Percentiles rank a stretch among this genome's conserved stretches.
Conservation (phyloP, 2,113 vertebrate genomes). For the Brienomyrus longianalis region DNA sequence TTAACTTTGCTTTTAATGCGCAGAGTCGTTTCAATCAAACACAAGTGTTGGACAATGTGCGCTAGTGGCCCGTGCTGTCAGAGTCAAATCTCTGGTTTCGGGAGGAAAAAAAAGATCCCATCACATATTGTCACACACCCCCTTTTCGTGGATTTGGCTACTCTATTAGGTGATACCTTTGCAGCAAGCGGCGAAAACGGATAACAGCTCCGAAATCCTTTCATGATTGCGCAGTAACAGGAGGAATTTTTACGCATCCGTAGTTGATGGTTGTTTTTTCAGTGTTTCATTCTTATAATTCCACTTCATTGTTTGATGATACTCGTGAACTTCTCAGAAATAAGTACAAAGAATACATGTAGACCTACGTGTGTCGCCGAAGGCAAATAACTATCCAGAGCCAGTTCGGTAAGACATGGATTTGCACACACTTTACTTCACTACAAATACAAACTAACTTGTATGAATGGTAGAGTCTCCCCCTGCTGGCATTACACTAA, state of each 20-base stretch:
- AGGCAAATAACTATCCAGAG: background rate
- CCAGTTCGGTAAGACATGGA: background rate
- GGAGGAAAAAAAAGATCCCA: too few species aligned
- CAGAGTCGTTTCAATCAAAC: background rate
- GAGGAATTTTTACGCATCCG: background rate
- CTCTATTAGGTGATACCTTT: background rate
- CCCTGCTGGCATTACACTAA: background rate
- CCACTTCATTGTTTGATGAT: background rate
- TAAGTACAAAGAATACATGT: background rate
- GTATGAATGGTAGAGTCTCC: background rate
- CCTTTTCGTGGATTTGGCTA: background rate
- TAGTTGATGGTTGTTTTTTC: background rate
- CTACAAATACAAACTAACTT: background rate
- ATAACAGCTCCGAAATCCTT: background rate
- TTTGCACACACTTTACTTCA: background rate
- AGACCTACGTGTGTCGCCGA: background rate
- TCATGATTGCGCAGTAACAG: background rate
- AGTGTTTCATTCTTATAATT: background rate
- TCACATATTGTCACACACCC: background rate
- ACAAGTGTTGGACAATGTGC: background rate
- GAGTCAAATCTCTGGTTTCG: background rate
- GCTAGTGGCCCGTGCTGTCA: background rate
- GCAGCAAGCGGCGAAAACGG: background rate
- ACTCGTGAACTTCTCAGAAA: background rate
- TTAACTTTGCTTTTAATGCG: background rate